Evolutionary conservation across 2,113 vertebrate species (phyloP), one percentile per base, ranked within the genome.

Genomic region (Corvus moneduloides): DNA sequence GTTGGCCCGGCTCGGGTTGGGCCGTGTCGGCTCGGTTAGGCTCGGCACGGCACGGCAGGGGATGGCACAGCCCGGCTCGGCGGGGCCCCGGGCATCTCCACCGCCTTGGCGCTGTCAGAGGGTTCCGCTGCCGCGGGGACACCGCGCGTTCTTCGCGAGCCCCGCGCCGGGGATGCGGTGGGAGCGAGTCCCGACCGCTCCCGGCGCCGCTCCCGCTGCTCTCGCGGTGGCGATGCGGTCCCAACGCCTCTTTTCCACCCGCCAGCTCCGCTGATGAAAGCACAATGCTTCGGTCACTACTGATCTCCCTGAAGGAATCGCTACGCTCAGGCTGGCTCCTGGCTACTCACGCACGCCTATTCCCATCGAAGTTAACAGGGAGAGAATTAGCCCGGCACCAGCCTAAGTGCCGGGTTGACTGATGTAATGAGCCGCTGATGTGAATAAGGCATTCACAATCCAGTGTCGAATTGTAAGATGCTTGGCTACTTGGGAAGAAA

Each of bases 401-500:
- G 18, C 46, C 1, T 5, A 26, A 79, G 85, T 4, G 72, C 44
- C 52, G 63, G 67, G 46, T 33, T 66, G 82, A 62, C 51, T 80
- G 90, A 86, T 84, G 81, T 28, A 32, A 80, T 17, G 82, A 86
- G 79, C 72, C 2, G 13, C 68, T 62, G 87, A 67, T 75, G 75
- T 49, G 48, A 91, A 63, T 27, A 46, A 58, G 35, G 83, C 83
- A 7, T 15, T 75, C 79, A 23, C 8, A 1, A 24, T 61, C 85
- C 76, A 64, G 88, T 23, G 23, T 44, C 28, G 7, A 63, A 61
- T 90, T 94, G 30, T 14, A 44, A 78, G 91, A 84, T 66, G 79
- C 76, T 66, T 93, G 80, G 76, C 44, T 92, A 28, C 76, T 75
- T 64, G 73, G 66, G 73, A 93, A 95, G 76, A 77, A 93, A 90